Conservation (phyloP, 1,140 invertebrate genomes). For the Aphelinus atriplicis region DNA sequence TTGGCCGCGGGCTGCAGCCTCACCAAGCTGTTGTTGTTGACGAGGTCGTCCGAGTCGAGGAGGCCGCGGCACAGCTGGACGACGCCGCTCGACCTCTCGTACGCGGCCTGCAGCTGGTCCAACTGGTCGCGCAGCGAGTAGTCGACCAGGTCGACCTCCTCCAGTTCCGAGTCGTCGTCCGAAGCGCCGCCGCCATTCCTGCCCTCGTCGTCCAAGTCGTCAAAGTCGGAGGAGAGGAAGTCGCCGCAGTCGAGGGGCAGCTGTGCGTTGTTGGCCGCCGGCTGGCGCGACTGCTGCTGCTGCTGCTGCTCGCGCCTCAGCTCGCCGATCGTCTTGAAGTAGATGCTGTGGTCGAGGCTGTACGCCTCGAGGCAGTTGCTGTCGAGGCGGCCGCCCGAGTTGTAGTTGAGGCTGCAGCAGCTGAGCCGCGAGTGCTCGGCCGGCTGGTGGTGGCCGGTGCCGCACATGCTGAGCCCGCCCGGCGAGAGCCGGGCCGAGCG, state of each 20-base stretch:
- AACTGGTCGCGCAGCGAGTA: background rate
- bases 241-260: constrained; percentile 47
- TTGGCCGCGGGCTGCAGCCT: background rate
- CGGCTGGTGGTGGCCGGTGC: background rate
- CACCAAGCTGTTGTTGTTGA: constrained; percentile 17
- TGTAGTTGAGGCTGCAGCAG: constrained; percentile 50
- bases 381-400: constrained; percentile 58
- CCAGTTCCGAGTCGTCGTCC: background rate
- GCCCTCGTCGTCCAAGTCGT: constrained; percentile 29
- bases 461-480: constrained; percentile 51
- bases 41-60: constrained; percentile 12
- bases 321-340: constrained; percentile 63
- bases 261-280: constrained; percentile 7
- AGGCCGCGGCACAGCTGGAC: constrained; percentile 19
- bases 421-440: constrained; percentile 3
- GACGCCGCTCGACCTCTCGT: background rate
- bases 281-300: background rate
- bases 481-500: constrained; percentile 50
- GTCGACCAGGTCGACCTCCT: background rate
- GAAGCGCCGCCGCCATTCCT: background rate
- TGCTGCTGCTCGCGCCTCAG: constrained; percentile 38
- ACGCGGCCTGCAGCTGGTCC: background rate
- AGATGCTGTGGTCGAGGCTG: constrained; percentile 63
- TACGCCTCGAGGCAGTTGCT: constrained; percentile 58
- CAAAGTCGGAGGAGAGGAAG: constrained; percentile 35